Evolutionary conservation across 2,888 invertebrate genomes (phyloP), one percentile per base, ranked within the genome.

Genomic region (Timandra comae): DNA sequence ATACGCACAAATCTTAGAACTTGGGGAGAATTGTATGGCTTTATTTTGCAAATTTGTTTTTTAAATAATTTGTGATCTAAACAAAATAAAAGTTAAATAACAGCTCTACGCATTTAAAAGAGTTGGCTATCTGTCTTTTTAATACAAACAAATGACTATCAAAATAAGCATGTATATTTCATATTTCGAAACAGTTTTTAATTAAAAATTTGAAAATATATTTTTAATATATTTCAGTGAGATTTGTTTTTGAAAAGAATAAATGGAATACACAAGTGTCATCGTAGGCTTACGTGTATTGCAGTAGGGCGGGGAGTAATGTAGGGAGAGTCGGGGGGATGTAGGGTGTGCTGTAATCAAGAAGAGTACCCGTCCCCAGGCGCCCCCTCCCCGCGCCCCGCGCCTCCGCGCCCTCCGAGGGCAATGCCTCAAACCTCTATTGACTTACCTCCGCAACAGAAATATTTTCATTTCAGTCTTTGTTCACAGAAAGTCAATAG

Each of bases 321-420:
- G 54, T 56, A 51, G 55, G 60, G 57, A 51, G 50, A 38, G 46
- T 52, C 46, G 46, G 63, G 51, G 57, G 62, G 50, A 48, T 43
- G 52, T 60, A 66, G 70, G 73, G 72, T 56, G 72, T 64, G 68
- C 74, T 71, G 84, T 86, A 86, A 86, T 86, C 86, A 86, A 86
- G 85, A 80, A 84, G 85, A 86, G 86, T 86, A 85, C 77, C 72
- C 76, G 81, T 82, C 85, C 85, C 82, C 54, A 70, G 80, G 71
- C 76, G 64, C 67, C 50, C 53, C 57, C 63, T 44, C 56, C 47
- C 42, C 40, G 23, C 34, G 21, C 35, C 35, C 36, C 31, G 28
- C 47, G n/a, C 30, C 36, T 25, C 56, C 43, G 48, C 51, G 44
- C 51, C 51, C 71, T 68, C 71, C 65, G 72, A 70, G 81, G 81